A percentile compares a stretch with the other conserved stretches of the same genome.
Conservation (phyloP, 2,113 vertebrate species). For the Stomatorhinus ivindoensis region DNA sequence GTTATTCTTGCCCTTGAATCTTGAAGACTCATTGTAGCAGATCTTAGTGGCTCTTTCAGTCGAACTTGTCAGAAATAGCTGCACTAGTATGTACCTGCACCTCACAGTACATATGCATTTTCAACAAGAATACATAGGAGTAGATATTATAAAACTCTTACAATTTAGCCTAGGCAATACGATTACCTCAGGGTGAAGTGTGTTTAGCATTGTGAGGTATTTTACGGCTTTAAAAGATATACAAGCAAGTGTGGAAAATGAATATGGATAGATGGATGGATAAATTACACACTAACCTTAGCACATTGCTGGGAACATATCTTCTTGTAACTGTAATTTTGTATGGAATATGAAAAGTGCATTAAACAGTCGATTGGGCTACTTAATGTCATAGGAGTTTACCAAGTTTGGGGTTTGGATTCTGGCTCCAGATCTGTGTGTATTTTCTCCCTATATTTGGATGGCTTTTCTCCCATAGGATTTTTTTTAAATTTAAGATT, state of each 20-base stretch:
- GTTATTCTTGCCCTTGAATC: neutral
- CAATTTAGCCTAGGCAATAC: neutral
- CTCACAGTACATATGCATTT: neutral
- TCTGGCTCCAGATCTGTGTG: neutral
- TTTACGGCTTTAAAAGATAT: neutral
- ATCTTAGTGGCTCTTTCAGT: neutral
- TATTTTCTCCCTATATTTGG: neutral
- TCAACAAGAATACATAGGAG: neutral
- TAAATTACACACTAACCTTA: neutral
- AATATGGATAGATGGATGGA: neutral
- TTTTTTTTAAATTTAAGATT: too few species aligned
- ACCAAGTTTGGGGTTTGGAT: neutral
- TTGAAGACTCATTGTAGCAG: neutral
- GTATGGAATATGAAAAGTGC: neutral
- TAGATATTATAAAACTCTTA: neutral
- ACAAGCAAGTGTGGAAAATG: neutral
- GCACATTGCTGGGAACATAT: neutral
- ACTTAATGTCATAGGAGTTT: neutral
- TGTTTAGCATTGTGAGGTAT: neutral
- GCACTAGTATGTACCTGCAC: neutral
- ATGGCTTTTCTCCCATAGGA: neutral
- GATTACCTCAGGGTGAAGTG: neutral
- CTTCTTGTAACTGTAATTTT: neutral
- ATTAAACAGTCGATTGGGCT: neutral
- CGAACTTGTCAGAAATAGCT: neutral